Evolutionary conservation across 2,888 invertebrate genomes (phyloP), one percentile per base, ranked within the genome.

Genomic region (Acleris sparsana): DNA sequence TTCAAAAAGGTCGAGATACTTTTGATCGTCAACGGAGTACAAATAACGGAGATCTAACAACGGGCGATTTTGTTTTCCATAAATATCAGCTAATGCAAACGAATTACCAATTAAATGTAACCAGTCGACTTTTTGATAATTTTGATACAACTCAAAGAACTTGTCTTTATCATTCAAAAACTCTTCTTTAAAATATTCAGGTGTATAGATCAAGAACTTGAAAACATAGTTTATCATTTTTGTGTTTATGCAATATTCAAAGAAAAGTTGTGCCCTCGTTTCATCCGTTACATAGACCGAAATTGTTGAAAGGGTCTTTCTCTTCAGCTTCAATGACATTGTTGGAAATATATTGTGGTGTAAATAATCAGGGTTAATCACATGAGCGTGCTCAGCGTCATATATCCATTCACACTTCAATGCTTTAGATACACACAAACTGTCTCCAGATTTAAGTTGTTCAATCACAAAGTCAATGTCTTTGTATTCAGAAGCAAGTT

Each of bases 281-380:
- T 79, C 75, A 69, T 78, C 75, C 65, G 68, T 79, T 2, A 88
- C 20, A 56, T 82, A 48, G 3, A 67, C 66, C 2, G 84, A 77
- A 67, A 85, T 74, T 2, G 72, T 69, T 17, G 74, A 72, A 7
- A 89, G 69, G 25, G 84, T 69, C 62, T 86, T 88, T 44, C 76
- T 81, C 64, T 79, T 86, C 83, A 87, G 85, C 77, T 84, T 86
- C 2, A 70, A 62, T 3, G 89, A 86, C 85, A 88, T 87, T 0
- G 68, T 73, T 5, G 89, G 85, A 66, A 89, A 85, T 25, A 89
- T 70, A 51, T 85, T 73, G 0, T 75, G 53, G 17, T 85, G 78
- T 3, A 89, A 77, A 68, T 83, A 79, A 39, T 80, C 73, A 1
- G 79, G 73, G 66, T 85, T 84, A 18, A 87, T 80, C 3, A 83